phyloP scores from a whole-genome alignment of 1,140 invertebrate species.

The Drosophila suzukii region DNA sequence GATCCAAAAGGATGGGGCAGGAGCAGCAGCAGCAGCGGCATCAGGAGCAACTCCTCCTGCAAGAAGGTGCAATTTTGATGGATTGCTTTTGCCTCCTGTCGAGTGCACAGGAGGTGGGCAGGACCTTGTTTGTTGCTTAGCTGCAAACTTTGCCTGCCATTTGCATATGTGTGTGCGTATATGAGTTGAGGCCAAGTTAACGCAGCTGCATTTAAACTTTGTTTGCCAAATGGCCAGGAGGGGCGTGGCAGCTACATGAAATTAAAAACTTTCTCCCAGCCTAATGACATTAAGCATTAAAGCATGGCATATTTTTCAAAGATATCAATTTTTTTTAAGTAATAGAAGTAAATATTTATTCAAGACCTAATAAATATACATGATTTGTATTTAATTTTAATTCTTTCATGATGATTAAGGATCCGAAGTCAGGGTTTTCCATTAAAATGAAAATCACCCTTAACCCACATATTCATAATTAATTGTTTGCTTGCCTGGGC shows the following conservation, averaged over 20 bases:
- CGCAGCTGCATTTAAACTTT: constrained; percentile 80
- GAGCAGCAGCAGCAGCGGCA: constrained; percentile 40
- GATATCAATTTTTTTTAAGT: not conserved
- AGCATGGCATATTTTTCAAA: constrained; percentile 44
- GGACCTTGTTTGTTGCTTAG: constrained; percentile 80
- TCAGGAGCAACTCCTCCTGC: constrained; percentile 39
- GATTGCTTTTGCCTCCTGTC: constrained; percentile 72
- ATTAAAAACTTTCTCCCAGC: constrained; percentile 62
- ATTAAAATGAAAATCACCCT: not conserved
- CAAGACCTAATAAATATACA: too few species aligned
- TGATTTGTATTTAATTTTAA: too few species aligned
- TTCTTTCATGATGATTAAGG: too few species aligned
- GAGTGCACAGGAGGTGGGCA: constrained; percentile 42
- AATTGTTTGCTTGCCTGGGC: constrained; percentile 17
- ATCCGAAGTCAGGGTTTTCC: not conserved
- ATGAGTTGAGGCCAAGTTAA: constrained; percentile 67
- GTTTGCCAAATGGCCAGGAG: constrained; percentile 36
- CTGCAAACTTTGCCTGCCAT: constrained; percentile 73
- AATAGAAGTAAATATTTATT: too few species aligned
- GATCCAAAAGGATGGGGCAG: constrained; percentile 2
- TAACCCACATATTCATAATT: constrained; percentile 43
- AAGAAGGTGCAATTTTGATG: constrained; percentile 84
- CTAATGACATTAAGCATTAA: constrained; percentile 70
- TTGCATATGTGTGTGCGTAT: constrained; percentile 33
- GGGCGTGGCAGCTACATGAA: constrained; percentile 42